A percentile compares a stretch with the other conserved stretches of the same genome.
Evolutionary conservation across 2,113 vertebrate genomes (phyloP).

Genomic region (Megaleporinus macrocephalus): DNA sequence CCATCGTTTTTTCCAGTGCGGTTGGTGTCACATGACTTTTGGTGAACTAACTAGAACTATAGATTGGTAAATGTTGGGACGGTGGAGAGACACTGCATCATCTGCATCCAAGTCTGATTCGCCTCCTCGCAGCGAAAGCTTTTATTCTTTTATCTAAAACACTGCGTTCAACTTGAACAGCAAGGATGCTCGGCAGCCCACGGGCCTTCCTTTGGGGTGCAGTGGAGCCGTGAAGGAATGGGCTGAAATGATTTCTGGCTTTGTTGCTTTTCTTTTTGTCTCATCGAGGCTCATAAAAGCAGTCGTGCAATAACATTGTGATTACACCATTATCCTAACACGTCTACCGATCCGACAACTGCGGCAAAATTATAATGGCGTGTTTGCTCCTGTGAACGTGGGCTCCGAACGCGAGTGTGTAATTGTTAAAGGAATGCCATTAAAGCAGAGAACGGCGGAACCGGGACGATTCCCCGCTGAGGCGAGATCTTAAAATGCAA

Average conservation of each 20-base stretch:
- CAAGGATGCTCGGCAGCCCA: neutral
- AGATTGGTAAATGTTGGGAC: too few species aligned
- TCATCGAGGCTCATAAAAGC: neutral
- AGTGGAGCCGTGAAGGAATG: neutral
- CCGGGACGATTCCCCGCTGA: neutral
- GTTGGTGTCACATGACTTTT: too few species aligned
- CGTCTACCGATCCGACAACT: neutral
- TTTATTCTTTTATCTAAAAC: slow-evolving; percentile 5
- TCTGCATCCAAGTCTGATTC: neutral
- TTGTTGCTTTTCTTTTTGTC: neutral
- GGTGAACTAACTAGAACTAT: too few species aligned
- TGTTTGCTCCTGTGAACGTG: neutral
- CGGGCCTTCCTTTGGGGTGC: neutral
- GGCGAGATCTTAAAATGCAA: neutral
- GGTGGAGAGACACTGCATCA: too few species aligned
- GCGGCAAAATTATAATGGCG: neutral
- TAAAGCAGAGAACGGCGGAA: neutral
- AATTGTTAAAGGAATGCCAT: neutral
- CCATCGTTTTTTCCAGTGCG: too few species aligned
- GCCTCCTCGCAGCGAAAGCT: neutral
- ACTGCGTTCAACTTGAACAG: neutral
- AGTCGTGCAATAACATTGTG: neutral
- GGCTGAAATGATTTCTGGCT: neutral
- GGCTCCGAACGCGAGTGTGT: neutral
- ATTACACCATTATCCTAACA: neutral